phyloP scores from a whole-genome alignment of 2,113 vertebrate genomes.

The Pseudorasbora parva region DNA sequence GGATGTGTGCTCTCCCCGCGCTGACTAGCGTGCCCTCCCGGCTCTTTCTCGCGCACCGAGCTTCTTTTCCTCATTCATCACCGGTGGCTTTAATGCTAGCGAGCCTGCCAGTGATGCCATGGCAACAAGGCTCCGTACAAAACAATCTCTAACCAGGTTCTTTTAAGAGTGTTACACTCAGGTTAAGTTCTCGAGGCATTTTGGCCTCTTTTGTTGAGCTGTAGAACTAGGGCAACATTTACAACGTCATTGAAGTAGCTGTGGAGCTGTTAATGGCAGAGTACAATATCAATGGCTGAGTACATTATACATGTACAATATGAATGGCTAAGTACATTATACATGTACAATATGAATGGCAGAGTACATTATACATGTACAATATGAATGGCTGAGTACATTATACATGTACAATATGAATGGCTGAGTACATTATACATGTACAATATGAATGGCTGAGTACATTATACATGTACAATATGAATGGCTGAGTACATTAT shows the following conservation, averaged over 20 bases:
- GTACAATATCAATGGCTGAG: background rate
- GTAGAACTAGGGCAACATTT: background rate
- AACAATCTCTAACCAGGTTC: constrained; percentile 46
- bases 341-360: background rate
- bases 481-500: too few relatives aligned
- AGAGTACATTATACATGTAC: background rate
- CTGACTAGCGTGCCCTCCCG: background rate
- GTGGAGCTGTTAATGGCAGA: background rate
- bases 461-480: background rate
- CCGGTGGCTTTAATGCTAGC: constrained; percentile 41
- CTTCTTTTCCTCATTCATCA: constrained; percentile 58
- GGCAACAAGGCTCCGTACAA: constrained; percentile 52
- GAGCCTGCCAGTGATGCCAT: constrained; percentile 52
- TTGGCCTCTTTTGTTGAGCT: constrained; percentile 24
- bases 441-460: background rate
- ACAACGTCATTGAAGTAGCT: background rate
- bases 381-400: background rate
- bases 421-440: too few relatives aligned
- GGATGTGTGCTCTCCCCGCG: constrained; percentile 50
- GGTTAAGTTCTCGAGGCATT: constrained; percentile 29
- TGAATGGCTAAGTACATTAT: background rate
- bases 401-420: background rate
- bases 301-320: background rate
- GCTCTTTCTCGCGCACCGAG: constrained; percentile 23
- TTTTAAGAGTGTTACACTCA: constrained; percentile 43